A percentile compares a stretch with the other conserved stretches of the same genome.
These are phyloP conservation scores for Apodemus speciosus DNA, from an alignment of 2,113 vertebrate species.

Conservation along the genomic window DNA sequence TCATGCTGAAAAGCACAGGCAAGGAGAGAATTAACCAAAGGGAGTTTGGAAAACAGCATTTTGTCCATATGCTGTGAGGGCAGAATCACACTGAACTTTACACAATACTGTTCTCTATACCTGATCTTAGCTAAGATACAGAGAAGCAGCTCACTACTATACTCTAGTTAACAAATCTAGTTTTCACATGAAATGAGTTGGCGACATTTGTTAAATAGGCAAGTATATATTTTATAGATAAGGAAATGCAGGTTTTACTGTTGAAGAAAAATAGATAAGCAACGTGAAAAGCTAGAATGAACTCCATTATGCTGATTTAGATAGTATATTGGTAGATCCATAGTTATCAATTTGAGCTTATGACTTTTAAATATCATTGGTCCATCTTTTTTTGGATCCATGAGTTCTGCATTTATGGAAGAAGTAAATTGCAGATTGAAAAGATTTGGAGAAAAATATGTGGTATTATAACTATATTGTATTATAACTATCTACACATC, in stretches of 20 bases:
- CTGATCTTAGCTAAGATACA: neutral
- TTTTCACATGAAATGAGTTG: conserved; percentile 24
- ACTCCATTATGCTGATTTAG: neutral
- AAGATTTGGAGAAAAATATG: neutral
- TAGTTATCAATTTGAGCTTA: neutral
- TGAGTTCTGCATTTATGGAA: neutral
- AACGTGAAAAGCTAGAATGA: neutral
- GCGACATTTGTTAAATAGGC: neutral
- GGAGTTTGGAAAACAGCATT: neutral
- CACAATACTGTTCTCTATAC: neutral
- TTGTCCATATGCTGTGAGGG: neutral
- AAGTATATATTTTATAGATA: conserved; percentile 33
- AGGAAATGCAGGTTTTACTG: neutral
- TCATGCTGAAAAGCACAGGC: neutral
- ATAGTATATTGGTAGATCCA: neutral
- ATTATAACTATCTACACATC: neutral
- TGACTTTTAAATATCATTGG: neutral
- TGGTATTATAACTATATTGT: no score
- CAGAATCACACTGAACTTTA: neutral
- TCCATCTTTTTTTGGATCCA: neutral
- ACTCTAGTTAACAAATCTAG: neutral
- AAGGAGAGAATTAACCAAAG: conserved; percentile 13
- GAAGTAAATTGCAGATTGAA: neutral
- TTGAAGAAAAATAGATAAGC: neutral
- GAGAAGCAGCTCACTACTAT: neutral